Evolutionary conservation across 2,888 invertebrate species (phyloP).

Genomic region (Cremastinae sp.): DNA sequence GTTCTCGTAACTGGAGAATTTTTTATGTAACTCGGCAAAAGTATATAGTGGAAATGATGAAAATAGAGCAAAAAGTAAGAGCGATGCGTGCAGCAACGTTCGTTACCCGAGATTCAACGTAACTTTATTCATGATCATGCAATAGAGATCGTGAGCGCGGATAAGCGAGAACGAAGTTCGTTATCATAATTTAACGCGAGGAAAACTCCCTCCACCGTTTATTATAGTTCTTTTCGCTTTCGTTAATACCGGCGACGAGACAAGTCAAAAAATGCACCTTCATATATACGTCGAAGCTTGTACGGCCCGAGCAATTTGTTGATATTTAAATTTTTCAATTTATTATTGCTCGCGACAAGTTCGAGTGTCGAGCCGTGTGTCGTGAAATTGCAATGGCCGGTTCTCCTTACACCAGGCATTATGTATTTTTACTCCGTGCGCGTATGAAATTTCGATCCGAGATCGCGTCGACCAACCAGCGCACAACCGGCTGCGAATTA

Average conservation of each 20-base stretch:
- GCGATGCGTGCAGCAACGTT: constrained; percentile 10
- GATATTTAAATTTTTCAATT: background rate
- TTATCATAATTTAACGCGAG: constrained; percentile 41
- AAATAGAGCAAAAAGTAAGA: constrained; percentile 12
- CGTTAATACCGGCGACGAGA: background rate
- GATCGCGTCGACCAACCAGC: constrained; percentile 57
- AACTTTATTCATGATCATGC: constrained; percentile 44
- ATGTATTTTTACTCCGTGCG: constrained; percentile 34
- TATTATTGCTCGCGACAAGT: constrained; percentile 15
- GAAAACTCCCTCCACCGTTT: constrained; percentile 4
- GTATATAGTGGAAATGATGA: constrained; percentile 27
- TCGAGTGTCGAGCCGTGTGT: background rate
- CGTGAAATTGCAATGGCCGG: constrained; percentile 57
- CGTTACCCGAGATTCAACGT: constrained; percentile 24
- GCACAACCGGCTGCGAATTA: constrained; percentile 42
- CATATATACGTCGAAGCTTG: no score
- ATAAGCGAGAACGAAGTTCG: constrained; percentile 21
- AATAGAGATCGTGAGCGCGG: constrained; percentile 31
- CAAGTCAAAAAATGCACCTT: no score
- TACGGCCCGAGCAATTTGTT: background rate
- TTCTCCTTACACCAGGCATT: constrained; percentile 40
- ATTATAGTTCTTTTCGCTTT: background rate
- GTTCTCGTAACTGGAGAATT: constrained; percentile 22
- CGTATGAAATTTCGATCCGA: constrained; percentile 20
- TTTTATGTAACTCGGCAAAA: constrained; percentile 17